A percentile compares a stretch with the other conserved stretches of the same genome.
These are phyloP conservation scores for Apis laboriosa DNA, from an alignment of 1,140 invertebrate genomes.

Conservation along the genomic window DNA sequence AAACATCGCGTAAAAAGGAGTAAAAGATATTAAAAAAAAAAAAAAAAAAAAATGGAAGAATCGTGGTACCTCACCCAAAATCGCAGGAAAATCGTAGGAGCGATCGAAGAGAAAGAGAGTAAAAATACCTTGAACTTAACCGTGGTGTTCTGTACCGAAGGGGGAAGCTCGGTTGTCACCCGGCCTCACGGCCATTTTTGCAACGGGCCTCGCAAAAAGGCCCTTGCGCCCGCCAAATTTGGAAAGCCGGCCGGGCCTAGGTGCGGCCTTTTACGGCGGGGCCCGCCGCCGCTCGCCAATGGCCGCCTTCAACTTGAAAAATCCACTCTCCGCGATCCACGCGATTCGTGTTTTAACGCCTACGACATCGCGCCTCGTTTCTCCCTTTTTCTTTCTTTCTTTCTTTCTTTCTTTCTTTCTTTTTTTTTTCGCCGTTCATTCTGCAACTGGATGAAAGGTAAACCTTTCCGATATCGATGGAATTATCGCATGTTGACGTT, in stretches of 20 bases:
- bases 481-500: background rate
- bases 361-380: background rate
- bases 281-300: slow-evolving; percentile 45
- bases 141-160: background rate
- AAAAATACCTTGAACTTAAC: slow-evolving; percentile 59
- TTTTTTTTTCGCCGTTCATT: too few species aligned
- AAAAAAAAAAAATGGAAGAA: background rate
- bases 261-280: slow-evolving; percentile 53
- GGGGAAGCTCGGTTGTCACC: slow-evolving; percentile 52
- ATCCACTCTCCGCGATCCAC: slow-evolving; percentile 31
- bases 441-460: background rate
- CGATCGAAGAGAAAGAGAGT: background rate
- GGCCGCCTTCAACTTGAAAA: slow-evolving; percentile 71
- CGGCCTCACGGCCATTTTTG: slow-evolving; percentile 64
- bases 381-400: background rate
- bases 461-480: too few species aligned
- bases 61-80: too few species aligned
- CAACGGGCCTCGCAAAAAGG: slow-evolving; percentile 47
- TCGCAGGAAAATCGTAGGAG: background rate
- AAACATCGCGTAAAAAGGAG: too few species aligned
- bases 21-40: too few species aligned
- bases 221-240: slow-evolving; percentile 64
- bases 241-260: slow-evolving; percentile 65
- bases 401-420: too few species aligned
- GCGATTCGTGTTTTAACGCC: slow-evolving; percentile 56